Evolutionary conservation across 30 jellyfish, hydroid and myxozoan genomes (phyloP).

Genomic region (Turritopsis rubra): DNA sequence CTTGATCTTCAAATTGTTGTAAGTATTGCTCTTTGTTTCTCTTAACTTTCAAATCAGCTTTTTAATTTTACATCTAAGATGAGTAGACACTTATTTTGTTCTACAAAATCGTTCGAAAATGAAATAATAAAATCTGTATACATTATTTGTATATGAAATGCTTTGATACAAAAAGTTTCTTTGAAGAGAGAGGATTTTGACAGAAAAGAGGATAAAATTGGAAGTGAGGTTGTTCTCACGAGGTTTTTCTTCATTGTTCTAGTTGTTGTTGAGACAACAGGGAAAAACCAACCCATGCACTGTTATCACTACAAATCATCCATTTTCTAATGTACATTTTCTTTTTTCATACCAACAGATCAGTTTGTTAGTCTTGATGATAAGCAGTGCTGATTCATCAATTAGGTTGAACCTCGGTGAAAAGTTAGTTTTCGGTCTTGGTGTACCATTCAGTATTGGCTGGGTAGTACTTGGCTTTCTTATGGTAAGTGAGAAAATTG

Average conservation of each 20-base stretch:
- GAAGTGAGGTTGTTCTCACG: too few relatives aligned
- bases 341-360: too few relatives aligned
- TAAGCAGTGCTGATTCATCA: constrained; percentile 22
- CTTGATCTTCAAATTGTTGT: constrained; percentile 93
- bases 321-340: too few relatives aligned
- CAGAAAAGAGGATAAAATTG: too few relatives aligned
- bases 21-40: constrained; percentile 23
- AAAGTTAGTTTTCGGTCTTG: constrained; percentile 73
- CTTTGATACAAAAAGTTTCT: too few relatives aligned
- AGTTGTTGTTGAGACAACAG: too few relatives aligned
- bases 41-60: not conserved
- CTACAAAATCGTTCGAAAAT: not conserved
- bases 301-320: too few relatives aligned
- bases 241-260: too few relatives aligned
- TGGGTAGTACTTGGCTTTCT: constrained; percentile 66
- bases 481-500: constrained; percentile 52
- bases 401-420: constrained; percentile 34
- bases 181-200: too few relatives aligned
- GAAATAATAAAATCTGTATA: not conserved
- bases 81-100: not conserved
- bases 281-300: too few relatives aligned
- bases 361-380: constrained; percentile 64
- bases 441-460: constrained; percentile 69
- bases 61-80: not conserved
- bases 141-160: not conserved